These are phyloP conservation scores for Gortyna flavago DNA, from an alignment of 2,888 invertebrate genomes.

Conservation along the genomic window DNA sequence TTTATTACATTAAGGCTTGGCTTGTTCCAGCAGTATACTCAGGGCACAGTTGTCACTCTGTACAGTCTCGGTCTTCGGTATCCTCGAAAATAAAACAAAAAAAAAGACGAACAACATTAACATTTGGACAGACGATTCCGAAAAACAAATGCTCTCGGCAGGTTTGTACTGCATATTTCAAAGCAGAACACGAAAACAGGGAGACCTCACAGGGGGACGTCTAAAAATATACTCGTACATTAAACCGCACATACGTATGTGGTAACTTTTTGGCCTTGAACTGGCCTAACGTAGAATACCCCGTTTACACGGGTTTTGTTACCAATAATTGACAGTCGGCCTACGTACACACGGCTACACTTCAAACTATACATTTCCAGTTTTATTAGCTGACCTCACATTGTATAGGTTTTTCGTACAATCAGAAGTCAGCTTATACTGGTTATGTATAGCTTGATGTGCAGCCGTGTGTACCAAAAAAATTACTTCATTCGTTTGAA, in stretches of 20 bases:
- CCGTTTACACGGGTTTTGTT: background rate
- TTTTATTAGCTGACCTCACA: too few species aligned
- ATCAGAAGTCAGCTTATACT: too few species aligned
- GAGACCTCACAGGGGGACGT: background rate
- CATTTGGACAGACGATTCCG: background rate
- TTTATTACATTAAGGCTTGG: background rate
- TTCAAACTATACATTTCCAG: too few species aligned
- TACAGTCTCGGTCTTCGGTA: background rate
- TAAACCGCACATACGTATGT: background rate
- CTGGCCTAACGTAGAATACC: too few species aligned
- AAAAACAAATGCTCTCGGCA: background rate
- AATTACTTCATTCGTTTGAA: conserved; percentile 33
- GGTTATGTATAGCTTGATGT: too few species aligned
- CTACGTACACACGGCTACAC: too few species aligned
- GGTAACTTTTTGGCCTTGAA: background rate
- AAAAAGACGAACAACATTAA: background rate
- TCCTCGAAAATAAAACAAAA: background rate
- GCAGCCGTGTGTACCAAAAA: conserved; percentile 16
- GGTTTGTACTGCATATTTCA: conserved; percentile 15
- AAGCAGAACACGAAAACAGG: background rate
- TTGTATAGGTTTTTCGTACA: too few species aligned
- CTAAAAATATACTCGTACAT: conserved; percentile 26
- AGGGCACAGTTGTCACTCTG: background rate
- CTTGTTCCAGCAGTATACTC: background rate
- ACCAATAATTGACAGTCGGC: too few species aligned